Percentiles rank a stretch among this genome's conserved stretches.
These are phyloP conservation scores for Zaprionus lachaisei DNA, from an alignment of 1,140 invertebrate species.

Conservation along the genomic window DNA sequence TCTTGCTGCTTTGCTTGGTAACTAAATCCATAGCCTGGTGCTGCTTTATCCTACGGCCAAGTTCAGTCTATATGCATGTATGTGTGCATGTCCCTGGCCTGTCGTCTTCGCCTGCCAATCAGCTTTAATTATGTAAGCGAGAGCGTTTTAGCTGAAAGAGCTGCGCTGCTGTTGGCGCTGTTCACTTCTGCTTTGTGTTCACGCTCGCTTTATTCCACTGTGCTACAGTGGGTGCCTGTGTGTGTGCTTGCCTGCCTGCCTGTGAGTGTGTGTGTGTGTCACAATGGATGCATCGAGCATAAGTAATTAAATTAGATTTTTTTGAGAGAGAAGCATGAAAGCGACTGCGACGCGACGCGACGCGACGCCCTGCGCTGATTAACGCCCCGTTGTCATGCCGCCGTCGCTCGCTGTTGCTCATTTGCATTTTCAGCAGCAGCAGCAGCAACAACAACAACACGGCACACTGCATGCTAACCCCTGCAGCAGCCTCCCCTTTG, in stretches of 20 bases:
- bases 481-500: neutral
- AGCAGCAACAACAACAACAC: neutral
- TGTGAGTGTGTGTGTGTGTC: slow-evolving; percentile 51
- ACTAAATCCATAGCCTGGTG: neutral
- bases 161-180: slow-evolving; percentile 49
- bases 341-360: slow-evolving; percentile 41
- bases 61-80: slow-evolving; percentile 10
- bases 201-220: slow-evolving; percentile 64
- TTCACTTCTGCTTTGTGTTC: slow-evolving; percentile 66
- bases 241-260: neutral
- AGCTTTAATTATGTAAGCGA: slow-evolving; percentile 64
- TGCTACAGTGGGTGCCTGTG: neutral
- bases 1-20: neutral
- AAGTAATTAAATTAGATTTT: slow-evolving; percentile 85
- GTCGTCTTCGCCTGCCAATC: slow-evolving; percentile 56
- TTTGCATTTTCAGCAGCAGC: slow-evolving; percentile 65
- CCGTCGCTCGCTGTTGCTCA: slow-evolving; percentile 61
- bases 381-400: slow-evolving; percentile 74
- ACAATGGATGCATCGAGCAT: slow-evolving; percentile 83
- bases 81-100: slow-evolving; percentile 17
- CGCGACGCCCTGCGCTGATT: slow-evolving; percentile 67
- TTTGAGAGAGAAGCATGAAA: slow-evolving; percentile 72
- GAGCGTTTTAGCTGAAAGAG: slow-evolving; percentile 53
- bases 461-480: slow-evolving; percentile 21
- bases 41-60: neutral